phyloP scores from a whole-genome alignment of 2,888 invertebrate species.

The Pocota personata region DNA sequence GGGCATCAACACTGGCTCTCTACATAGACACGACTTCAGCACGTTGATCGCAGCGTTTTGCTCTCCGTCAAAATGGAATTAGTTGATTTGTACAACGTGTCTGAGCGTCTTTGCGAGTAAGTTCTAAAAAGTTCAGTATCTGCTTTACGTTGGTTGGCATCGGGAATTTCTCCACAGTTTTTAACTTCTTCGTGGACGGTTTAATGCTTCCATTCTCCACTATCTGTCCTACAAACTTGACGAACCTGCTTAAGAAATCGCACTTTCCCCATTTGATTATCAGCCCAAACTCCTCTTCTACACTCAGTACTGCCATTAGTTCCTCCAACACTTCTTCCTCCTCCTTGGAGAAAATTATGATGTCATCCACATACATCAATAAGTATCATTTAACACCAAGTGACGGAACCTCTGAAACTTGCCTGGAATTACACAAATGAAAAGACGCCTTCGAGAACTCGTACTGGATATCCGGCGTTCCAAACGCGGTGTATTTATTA shows the following conservation, averaged over 20 bases:
- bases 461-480: too few species aligned
- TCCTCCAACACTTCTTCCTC: neutral
- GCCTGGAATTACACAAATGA: too few species aligned
- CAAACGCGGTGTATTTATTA: conserved; percentile 78
- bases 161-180: too few species aligned
- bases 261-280: conserved; percentile 15
- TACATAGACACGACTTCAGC: neutral
- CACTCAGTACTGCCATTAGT: neutral
- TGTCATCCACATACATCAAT: conserved; percentile 9
- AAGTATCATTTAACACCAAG: too few species aligned
- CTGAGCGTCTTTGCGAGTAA: neutral
- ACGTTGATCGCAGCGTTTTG: neutral
- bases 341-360: neutral
- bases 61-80: neutral
- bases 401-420: too few species aligned
- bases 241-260: neutral
- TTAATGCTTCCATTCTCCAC: conserved; percentile 1
- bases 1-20: neutral
- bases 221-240: conserved; percentile 29
- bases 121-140: too few species aligned
- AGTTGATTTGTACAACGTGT: neutral
- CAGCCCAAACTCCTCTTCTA: neutral
- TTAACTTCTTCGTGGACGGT: neutral
- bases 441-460: too few species aligned
- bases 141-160: too few species aligned